Percentiles rank a stretch among this genome's conserved stretches.
Evolutionary conservation across 1,140 invertebrate genomes (phyloP).

Genomic region (Orius insidiosus): DNA sequence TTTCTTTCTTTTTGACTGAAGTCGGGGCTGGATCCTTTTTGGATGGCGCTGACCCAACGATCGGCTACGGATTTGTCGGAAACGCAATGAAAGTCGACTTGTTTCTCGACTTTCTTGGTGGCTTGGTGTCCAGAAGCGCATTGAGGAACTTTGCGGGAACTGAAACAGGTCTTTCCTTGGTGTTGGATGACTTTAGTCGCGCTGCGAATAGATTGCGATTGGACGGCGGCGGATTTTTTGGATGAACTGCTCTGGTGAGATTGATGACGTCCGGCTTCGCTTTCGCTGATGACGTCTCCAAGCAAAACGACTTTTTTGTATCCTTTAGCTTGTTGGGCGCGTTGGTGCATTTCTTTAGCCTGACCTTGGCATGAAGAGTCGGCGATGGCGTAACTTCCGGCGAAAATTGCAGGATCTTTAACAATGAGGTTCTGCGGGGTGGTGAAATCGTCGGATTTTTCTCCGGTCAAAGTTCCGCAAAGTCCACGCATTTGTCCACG

Average conservation of each 20-base stretch:
- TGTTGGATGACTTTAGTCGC: slow-evolving; percentile 18
- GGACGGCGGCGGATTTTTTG: background rate
- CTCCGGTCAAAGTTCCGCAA: slow-evolving; percentile 41
- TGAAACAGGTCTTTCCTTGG: slow-evolving; percentile 36
- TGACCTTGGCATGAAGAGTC: slow-evolving; percentile 26
- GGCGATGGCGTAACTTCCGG: slow-evolving; percentile 33
- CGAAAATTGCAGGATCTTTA: slow-evolving; percentile 31
- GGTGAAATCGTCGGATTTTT: slow-evolving; percentile 34
- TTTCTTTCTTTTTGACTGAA: slow-evolving; percentile 16
- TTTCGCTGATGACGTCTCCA: slow-evolving; percentile 15
- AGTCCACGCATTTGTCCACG: slow-evolving; percentile 36
- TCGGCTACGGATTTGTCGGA: slow-evolving; percentile 25
- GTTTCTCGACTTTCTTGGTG: slow-evolving; percentile 22
- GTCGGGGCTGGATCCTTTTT: slow-evolving; percentile 33
- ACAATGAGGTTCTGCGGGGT: slow-evolving; percentile 35
- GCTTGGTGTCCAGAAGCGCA: slow-evolving; percentile 29
- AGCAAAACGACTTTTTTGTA: slow-evolving; percentile 14
- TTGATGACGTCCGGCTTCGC: slow-evolving; percentile 14
- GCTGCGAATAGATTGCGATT: slow-evolving; percentile 14
- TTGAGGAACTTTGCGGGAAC: slow-evolving; percentile 27
- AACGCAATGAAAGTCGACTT: slow-evolving; percentile 33
- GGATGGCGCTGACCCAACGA: slow-evolving; percentile 30
- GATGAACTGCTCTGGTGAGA: background rate
- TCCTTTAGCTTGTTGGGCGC: slow-evolving; percentile 25
- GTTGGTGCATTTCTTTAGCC: slow-evolving; percentile 24